These are phyloP conservation scores for Menura novaehollandiae DNA, from an alignment of 2,113 vertebrate species.

Conservation along the genomic window DNA sequence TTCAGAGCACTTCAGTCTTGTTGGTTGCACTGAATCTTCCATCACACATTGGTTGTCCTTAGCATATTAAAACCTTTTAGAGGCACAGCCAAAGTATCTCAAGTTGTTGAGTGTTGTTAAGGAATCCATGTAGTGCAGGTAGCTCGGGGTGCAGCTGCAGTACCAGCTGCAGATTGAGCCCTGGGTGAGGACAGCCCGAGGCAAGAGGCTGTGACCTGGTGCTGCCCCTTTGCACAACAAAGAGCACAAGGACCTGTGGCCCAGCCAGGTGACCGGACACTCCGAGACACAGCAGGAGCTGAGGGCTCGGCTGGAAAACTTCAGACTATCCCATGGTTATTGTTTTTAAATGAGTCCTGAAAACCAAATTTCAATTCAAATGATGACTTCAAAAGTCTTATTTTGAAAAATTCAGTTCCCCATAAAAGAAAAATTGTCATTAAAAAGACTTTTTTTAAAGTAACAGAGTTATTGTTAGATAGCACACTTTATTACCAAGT, in stretches of 20 bases:
- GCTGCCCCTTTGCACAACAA: neutral
- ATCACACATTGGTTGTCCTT: neutral
- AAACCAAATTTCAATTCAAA: neutral
- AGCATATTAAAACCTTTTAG: neutral
- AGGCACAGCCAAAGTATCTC: neutral
- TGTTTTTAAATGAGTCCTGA: neutral
- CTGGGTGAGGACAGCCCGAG: neutral
- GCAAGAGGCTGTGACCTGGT: neutral
- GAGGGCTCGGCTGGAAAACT: neutral
- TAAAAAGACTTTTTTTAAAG: neutral
- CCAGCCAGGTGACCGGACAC: neutral
- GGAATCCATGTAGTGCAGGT: neutral
- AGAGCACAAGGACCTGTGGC: neutral
- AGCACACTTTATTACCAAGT: neutral
- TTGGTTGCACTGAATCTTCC: neutral
- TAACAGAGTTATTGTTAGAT: neutral
- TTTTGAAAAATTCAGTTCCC: neutral
- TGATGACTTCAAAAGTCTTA: neutral
- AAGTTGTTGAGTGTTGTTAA: neutral
- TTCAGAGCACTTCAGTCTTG: neutral
- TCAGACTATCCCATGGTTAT: neutral
- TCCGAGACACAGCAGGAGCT: neutral
- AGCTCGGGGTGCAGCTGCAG: neutral
- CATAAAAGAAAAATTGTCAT: neutral
- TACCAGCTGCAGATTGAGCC: neutral